Conservation (phyloP, 2,888 invertebrate species). For the Harpagoxenus sublaevis region DNA sequence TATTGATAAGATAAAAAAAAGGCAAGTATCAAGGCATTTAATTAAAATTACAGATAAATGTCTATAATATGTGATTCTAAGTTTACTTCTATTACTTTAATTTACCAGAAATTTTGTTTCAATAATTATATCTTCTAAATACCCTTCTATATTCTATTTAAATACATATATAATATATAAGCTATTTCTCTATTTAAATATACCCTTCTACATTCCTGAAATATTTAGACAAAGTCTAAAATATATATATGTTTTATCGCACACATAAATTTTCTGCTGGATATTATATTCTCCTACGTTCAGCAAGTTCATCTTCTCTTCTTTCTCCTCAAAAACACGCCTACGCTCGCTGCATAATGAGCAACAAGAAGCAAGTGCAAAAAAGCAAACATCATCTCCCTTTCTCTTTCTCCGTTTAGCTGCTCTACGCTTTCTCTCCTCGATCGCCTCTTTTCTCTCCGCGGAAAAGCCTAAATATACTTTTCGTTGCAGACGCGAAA, state of each 20-base stretch:
- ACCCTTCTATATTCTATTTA: too few species aligned
- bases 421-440: neutral
- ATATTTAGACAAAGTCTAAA: neutral
- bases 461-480: neutral
- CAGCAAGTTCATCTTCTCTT: neutral
- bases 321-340: neutral
- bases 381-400: neutral
- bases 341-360: neutral
- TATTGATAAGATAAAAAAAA: conserved; percentile 8
- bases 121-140: neutral
- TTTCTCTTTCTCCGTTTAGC: neutral
- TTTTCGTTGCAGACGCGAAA: neutral
- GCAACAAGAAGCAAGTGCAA: neutral
- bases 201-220: neutral
- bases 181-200: too few species aligned
- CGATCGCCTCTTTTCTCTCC: neutral
- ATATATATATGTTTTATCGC: neutral
- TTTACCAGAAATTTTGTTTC: neutral
- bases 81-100: neutral
- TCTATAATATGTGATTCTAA: neutral
- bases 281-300: neutral
- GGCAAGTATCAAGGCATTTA: neutral
- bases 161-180: too few species aligned
- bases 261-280: neutral
- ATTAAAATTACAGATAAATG: neutral